These are phyloP conservation scores for Aleiodes testaceus DNA, from an alignment of 2,888 invertebrate species.

Conservation along the genomic window DNA sequence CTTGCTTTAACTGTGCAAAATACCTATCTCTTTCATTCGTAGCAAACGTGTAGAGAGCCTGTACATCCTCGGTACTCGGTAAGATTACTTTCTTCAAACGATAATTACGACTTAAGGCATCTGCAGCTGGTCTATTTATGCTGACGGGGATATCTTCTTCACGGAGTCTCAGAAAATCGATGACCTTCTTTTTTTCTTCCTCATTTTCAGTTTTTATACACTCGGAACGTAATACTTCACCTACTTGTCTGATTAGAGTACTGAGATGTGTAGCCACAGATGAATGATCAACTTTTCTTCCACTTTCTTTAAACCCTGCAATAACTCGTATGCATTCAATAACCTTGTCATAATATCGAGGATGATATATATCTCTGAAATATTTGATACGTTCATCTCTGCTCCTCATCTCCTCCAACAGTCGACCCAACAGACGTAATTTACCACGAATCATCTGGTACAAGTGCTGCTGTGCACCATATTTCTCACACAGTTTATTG, in stretches of 20 bases:
- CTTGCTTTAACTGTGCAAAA: conserved; percentile 31
- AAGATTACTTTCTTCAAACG: conserved; percentile 42
- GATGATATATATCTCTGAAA: conserved; percentile 33
- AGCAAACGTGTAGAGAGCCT: conserved; percentile 42
- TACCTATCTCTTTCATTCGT: conserved; percentile 23
- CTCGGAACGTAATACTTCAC: conserved; percentile 39
- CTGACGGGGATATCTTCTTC: conserved; percentile 40
- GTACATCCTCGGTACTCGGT: conserved; percentile 45
- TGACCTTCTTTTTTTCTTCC: conserved; percentile 32
- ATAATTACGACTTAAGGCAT: conserved; percentile 37
- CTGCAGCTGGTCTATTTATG: conserved; percentile 42
- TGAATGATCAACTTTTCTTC: not conserved
- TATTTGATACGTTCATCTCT: too few relatives aligned
- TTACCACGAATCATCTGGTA: conserved; percentile 47
- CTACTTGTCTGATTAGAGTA: too few relatives aligned
- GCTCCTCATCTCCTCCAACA: too few relatives aligned
- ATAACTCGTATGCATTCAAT: conserved; percentile 32
- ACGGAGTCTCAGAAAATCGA: conserved; percentile 43
- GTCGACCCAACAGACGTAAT: conserved; percentile 44
- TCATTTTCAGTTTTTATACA: conserved; percentile 44
- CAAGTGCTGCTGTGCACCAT: conserved; percentile 33
- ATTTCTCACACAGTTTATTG: conserved; percentile 48
- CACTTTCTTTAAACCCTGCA: conserved; percentile 21
- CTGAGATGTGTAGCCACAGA: conserved; percentile 12
- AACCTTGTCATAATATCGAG: conserved; percentile 28